Evolutionary conservation across 2,113 vertebrate species (phyloP).

Genomic region (Nymphicus hollandicus): DNA sequence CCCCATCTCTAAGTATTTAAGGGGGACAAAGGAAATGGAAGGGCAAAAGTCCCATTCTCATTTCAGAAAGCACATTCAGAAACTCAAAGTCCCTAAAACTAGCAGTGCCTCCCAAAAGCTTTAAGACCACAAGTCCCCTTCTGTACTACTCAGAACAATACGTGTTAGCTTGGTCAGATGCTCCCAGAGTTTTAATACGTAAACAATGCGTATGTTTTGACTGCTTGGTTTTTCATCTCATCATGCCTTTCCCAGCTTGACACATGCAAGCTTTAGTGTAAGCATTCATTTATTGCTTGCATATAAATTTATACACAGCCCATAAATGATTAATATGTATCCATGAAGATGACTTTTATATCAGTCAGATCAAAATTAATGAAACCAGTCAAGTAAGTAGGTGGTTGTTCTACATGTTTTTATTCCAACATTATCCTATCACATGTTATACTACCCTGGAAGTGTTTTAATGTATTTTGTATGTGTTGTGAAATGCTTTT

Average conservation of each 20-base stretch:
- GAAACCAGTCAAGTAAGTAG: slow-evolving; percentile 56
- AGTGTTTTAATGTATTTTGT: slow-evolving; percentile 55
- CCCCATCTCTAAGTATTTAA: background rate
- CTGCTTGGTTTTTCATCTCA: background rate
- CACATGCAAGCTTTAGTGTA: background rate
- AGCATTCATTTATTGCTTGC: slow-evolving; percentile 6
- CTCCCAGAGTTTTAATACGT: background rate
- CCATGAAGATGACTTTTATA: slow-evolving; percentile 56
- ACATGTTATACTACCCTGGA: background rate
- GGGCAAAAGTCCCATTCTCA: background rate
- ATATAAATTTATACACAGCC: slow-evolving; percentile 53
- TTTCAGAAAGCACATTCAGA: background rate
- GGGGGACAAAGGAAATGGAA: background rate
- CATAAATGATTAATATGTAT: slow-evolving; percentile 63
- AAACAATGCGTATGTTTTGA: background rate
- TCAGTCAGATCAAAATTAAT: slow-evolving; percentile 71
- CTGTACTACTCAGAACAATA: background rate
- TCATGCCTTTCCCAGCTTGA: background rate
- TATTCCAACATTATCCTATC: slow-evolving; percentile 56
- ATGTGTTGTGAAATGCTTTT: slow-evolving; percentile 49
- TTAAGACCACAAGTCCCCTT: background rate
- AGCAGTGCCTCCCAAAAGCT: background rate
- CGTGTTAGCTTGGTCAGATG: background rate
- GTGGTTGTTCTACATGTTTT: slow-evolving; percentile 61
- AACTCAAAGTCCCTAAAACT: background rate